phyloP scores from a whole-genome alignment of 2,797 vertebrate genomes.

The Silurus lanzhouensis region DNA sequence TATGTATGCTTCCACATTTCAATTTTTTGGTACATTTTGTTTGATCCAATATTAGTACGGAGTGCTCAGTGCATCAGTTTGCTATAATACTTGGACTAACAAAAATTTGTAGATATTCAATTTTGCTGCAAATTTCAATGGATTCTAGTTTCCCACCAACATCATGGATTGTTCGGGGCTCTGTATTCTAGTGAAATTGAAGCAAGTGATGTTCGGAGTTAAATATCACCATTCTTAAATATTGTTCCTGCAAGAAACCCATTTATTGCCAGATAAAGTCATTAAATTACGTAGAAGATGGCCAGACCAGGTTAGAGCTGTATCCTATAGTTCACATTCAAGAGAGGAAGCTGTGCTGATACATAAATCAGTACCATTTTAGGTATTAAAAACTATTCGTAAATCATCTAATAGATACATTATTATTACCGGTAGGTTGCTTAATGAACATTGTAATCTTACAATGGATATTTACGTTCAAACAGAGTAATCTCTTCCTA shows the following conservation, averaged over 20 bases:
- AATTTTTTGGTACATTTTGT: no score
- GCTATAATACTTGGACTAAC: no score
- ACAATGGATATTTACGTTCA: no score
- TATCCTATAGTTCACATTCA: not conserved
- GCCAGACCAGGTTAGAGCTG: slow-evolving; percentile 16
- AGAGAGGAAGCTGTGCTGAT: not conserved
- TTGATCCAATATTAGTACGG: no score
- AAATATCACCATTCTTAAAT: slow-evolving; percentile 7
- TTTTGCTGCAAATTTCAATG: no score
- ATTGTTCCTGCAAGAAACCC: slow-evolving; percentile 15
- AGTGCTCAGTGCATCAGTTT: no score
- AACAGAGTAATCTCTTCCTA: no score
- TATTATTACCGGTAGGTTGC: not conserved
- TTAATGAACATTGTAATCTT: not conserved
- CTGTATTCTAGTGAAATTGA: no score
- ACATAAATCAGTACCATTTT: slow-evolving; percentile 5
- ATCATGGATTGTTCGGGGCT: no score
- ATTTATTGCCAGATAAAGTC: not conserved
- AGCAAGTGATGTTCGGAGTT: no score
- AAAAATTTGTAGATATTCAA: no score
- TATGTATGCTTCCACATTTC: not conserved
- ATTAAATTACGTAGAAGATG: slow-evolving; percentile 16
- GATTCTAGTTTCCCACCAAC: no score
- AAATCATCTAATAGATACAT: slow-evolving; percentile 5
- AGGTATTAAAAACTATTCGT: not conserved